phyloP scores from a whole-genome alignment of 2,797 vertebrate genomes.

The Channallabes apus region DNA sequence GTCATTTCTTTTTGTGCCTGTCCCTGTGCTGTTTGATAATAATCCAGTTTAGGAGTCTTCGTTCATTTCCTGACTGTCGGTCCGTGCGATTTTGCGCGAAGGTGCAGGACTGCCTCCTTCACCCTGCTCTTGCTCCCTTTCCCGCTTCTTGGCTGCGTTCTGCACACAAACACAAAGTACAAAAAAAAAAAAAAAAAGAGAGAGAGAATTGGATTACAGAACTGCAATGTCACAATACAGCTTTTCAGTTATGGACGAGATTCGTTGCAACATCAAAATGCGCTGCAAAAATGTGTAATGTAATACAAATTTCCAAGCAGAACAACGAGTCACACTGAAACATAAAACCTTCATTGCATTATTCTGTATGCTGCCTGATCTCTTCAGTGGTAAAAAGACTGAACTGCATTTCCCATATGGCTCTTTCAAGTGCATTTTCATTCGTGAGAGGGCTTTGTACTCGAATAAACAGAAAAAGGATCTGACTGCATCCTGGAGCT shows the following conservation, averaged over 20 bases:
- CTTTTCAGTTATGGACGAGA: neutral
- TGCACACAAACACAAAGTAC: slow-evolving; percentile 58
- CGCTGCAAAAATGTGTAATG: neutral
- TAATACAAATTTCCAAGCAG: neutral
- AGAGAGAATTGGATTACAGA: neutral
- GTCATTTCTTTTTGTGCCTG: slow-evolving; percentile 41
- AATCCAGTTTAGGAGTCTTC: slow-evolving; percentile 76
- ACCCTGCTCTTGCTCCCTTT: slow-evolving; percentile 82
- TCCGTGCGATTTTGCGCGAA: slow-evolving; percentile 81
- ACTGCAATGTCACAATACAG: neutral
- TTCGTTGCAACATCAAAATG: neutral
- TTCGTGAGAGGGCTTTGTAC: neutral
- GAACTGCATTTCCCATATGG: neutral
- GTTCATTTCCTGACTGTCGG: slow-evolving; percentile 85
- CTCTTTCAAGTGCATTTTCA: neutral
- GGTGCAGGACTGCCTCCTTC: slow-evolving; percentile 79
- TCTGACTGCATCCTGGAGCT: neutral
- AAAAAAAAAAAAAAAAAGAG: neutral
- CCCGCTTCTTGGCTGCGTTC: slow-evolving; percentile 84
- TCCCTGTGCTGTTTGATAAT: slow-evolving; percentile 53
- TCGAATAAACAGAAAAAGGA: slow-evolving; percentile 10
- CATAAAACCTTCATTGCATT: neutral
- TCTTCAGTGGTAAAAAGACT: neutral
- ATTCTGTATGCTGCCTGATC: neutral
- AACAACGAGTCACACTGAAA: neutral